Evolutionary conservation across 53 echinoderm and acorn worm species (phyloP).

Genomic region (Mesocentrotus franciscanus): DNA sequence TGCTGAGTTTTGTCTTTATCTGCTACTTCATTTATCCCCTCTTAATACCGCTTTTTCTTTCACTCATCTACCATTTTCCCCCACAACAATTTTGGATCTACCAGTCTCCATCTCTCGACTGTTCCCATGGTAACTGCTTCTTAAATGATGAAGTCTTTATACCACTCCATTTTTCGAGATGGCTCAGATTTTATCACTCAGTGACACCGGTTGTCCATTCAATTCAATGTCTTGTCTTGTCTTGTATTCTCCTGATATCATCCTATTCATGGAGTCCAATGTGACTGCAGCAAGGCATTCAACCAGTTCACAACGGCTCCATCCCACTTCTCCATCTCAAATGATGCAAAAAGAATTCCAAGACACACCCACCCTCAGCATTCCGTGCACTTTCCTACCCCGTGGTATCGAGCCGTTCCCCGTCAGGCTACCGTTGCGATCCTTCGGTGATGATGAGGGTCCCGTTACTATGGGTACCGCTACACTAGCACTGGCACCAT

Average conservation of each 20-base stretch:
- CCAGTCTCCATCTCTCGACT: neutral
- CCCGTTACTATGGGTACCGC: neutral
- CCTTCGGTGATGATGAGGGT: neutral
- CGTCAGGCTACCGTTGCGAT: constrained; percentile 63
- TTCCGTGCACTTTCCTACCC: constrained; percentile 85
- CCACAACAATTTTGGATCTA: neutral
- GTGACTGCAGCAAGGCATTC: constrained; percentile 10
- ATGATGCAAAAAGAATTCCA: neutral
- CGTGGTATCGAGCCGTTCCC: constrained; percentile 71
- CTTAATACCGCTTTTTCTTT: neutral
- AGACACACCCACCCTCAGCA: constrained; percentile 69
- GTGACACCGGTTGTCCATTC: neutral
- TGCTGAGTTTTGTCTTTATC: neutral
- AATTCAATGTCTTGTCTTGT: neutral
- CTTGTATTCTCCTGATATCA: neutral
- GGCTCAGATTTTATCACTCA: neutral
- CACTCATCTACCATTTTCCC: neutral
- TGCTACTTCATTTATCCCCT: neutral
- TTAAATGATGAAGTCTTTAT: neutral
- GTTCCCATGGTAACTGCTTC: constrained; percentile 27
- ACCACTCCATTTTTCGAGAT: neutral
- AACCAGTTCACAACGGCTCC: constrained; percentile 34
- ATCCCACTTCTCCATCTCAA: neutral
- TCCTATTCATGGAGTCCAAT: neutral
- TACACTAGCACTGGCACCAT: neutral